Conservation (phyloP, 1,140 invertebrate genomes). For the Penaeus indicus region DNA sequence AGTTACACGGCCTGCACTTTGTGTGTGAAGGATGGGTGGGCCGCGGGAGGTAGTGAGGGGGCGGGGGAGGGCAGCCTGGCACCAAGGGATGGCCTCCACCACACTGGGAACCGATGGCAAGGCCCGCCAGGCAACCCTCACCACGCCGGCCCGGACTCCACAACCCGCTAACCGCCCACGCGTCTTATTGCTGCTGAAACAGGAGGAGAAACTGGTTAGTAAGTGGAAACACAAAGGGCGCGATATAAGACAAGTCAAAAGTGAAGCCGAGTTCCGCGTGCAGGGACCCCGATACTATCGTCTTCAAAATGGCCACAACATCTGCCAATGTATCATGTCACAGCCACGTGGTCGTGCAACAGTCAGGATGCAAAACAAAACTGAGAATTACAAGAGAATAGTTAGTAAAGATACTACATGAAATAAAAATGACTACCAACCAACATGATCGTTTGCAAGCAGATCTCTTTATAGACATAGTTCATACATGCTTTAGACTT, state of each 20-base stretch:
- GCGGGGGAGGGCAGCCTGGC: conserved; percentile 58
- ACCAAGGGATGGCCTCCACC: conserved; percentile 38
- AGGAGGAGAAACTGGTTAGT: conserved; percentile 11
- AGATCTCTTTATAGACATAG: no score
- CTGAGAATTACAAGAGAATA: no score
- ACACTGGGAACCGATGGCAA: conserved; percentile 35
- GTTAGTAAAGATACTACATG: no score
- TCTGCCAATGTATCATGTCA: no score
- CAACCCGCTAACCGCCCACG: conserved; percentile 60
- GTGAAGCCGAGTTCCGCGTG: conserved; percentile 32
- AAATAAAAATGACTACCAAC: no score
- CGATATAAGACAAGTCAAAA: not conserved
- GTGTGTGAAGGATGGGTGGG: conserved; percentile 58
- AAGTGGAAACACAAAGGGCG: no score
- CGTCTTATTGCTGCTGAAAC: conserved; percentile 63
- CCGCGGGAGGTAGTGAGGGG: conserved; percentile 63
- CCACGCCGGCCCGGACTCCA: conserved; percentile 55
- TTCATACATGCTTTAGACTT: no score
- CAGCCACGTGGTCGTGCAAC: not conserved
- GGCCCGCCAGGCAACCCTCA: conserved; percentile 55
- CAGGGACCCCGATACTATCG: not conserved
- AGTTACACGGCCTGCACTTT: conserved; percentile 57
- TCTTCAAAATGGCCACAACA: not conserved
- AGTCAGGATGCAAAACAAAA: conserved; percentile 11
- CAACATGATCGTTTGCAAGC: no score